Conservation (phyloP, 2,797 vertebrate genomes). For the Sebastolobus alascanus region DNA sequence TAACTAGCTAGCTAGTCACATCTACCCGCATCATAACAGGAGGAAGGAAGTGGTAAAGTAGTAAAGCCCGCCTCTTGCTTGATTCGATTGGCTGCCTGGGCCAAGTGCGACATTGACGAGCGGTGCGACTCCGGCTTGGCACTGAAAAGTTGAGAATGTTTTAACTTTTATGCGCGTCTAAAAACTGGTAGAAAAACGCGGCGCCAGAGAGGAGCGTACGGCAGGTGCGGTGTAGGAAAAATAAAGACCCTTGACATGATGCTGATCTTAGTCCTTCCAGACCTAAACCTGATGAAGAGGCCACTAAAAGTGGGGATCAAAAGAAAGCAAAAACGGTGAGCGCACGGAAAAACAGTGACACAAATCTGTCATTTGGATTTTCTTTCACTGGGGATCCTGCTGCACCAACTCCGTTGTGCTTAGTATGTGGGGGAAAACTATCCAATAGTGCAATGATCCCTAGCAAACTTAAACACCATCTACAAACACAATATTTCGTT, state of each 20-base stretch:
- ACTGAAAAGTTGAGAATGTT: no score
- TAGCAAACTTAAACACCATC: not conserved
- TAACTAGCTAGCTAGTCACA: no score
- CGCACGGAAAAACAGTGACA: not conserved
- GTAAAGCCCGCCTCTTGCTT: no score
- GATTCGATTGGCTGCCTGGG: no score
- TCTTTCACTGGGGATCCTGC: not conserved
- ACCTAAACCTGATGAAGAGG: not conserved
- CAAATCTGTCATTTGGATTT: not conserved
- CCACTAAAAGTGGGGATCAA: not conserved
- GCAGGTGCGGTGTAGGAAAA: not conserved
- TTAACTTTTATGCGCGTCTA: no score
- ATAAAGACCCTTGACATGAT: not conserved
- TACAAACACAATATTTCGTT: not conserved
- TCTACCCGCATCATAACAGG: no score
- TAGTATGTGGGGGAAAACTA: slow-evolving; percentile 17
- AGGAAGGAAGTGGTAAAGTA: no score
- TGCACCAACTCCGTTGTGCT: not conserved
- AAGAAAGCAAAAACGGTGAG: not conserved
- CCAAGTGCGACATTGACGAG: no score
- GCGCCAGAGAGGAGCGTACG: no score
- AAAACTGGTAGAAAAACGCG: no score
- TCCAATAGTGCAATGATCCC: slow-evolving; percentile 2
- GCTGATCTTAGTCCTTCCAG: not conserved
- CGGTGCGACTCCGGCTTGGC: no score